Evolutionary conservation across 2,797 vertebrate species (phyloP).

Genomic region (Lagocephalus sceleratus): DNA sequence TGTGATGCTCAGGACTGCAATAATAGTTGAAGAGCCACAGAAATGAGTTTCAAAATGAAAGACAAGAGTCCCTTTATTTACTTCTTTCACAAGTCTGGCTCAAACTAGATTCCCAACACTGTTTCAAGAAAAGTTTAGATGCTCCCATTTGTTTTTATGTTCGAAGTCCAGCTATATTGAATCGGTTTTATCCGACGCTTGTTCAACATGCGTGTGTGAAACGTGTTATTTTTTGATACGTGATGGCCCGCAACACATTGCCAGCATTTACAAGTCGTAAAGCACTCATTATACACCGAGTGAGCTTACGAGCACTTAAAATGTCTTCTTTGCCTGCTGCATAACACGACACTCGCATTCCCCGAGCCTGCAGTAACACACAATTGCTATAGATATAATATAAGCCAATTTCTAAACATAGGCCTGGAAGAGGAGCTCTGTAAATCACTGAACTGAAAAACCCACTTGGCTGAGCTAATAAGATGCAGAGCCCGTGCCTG

Average conservation of each 20-base stretch:
- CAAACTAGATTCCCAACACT: neutral
- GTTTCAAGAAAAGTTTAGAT: too few relatives aligned
- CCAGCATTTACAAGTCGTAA: neutral
- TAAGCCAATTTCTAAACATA: conserved; percentile 48
- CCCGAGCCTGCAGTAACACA: conserved; percentile 33
- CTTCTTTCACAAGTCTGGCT: neutral
- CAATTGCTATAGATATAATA: conserved; percentile 37
- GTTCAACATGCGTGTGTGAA: neutral
- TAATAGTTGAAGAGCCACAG: too few relatives aligned
- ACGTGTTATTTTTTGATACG: neutral
- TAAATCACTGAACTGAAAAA: conserved; percentile 52
- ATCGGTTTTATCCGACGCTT: neutral
- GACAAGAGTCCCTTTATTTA: neutral
- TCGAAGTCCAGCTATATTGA: neutral
- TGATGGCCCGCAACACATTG: neutral
- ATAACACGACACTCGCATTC: conserved; percentile 38
- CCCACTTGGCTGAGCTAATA: conserved; percentile 42
- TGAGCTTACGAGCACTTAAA: conserved; percentile 14
- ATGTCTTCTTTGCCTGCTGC: conserved; percentile 24
- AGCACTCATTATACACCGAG: conserved; percentile 1
- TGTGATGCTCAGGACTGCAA: neutral
- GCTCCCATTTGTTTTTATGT: neutral
- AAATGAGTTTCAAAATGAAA: neutral
- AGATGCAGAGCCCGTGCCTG: conserved; percentile 48
- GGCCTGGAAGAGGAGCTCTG: conserved; percentile 31